Evolutionary conservation across 2,888 invertebrate genomes (phyloP), one percentile per base, ranked within the genome.

Genomic region (Dryococelus australis): DNA sequence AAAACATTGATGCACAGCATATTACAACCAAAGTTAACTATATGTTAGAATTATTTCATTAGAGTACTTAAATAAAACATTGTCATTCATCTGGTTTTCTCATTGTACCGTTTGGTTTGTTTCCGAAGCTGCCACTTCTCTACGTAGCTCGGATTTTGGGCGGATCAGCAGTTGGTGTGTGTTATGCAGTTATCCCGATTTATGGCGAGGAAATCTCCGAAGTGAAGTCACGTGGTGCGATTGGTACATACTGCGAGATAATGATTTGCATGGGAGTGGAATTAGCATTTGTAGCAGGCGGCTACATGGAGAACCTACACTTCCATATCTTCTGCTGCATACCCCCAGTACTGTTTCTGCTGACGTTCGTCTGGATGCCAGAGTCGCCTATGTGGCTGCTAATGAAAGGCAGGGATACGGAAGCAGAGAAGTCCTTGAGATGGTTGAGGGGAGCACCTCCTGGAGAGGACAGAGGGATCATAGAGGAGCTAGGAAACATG

Each of bases 121-220:
- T 83, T 85, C n/a, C 20, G 24, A 83, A 83, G 83, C 13, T 83
- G 28, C 83, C 83, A 4, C 83, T 83, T 24, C 83, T 83, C 20
- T 83, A 83, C 35, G 16, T 83, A 43, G 83, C 83, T n/a, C 28
- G 83, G 13, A 43, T 83, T 28, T 24, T 83, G 43, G 28, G 35
- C 8, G 83, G 83, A 24, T 24, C 43, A 35, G 24, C 35, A 12
- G 2, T 83, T 16, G 83, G 83, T 3, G 24, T 20, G 28, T 28
- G 35, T 12, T 35, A 28, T 13, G n/a, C 83, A 10, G 26, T 83
- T 24, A 83, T 43, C 83, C 83, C 83, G 28, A n/a, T 83, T 10
- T 83, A 83, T n/a, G 43, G 43, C 35, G 83, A 83, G 28, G 83
- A 83, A n/a, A 83, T 83, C 13, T 83, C 83, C 83, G 83, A 83